Percentiles rank a stretch among this genome's conserved stretches.
Conservation (phyloP, 2,113 vertebrate species). For the Gopherus evgoodei region DNA sequence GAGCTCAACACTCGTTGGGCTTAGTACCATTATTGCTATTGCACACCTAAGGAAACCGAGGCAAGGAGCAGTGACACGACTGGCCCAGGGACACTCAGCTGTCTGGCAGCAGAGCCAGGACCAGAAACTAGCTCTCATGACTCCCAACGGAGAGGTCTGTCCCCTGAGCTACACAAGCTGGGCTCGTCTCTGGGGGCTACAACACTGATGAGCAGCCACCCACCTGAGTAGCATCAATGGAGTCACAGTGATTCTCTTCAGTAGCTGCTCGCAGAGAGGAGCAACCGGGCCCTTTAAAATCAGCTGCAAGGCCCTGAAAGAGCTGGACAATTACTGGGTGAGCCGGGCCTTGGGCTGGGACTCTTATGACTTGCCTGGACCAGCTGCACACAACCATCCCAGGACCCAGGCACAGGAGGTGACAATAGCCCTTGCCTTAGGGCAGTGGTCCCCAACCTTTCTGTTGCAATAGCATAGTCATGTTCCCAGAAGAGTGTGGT, state of each 20-base stretch:
- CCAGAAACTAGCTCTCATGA: neutral
- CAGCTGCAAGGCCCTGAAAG: neutral
- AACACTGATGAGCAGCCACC: neutral
- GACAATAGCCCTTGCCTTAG: neutral
- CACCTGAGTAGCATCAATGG: neutral
- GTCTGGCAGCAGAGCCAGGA: neutral
- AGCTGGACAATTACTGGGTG: neutral
- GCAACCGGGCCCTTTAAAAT: neutral
- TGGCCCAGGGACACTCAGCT: neutral
- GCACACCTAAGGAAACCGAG: neutral
- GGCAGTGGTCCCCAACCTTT: no score
- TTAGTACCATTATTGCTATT: neutral
- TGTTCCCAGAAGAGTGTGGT: no score
- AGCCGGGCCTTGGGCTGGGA: neutral
- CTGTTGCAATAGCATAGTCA: no score
- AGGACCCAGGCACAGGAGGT: neutral
- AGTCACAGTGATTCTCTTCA: neutral
- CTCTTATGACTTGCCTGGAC: neutral
- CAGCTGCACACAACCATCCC: neutral
- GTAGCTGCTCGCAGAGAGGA: neutral
- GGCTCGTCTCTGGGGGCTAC: neutral
- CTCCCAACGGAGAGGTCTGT: neutral
- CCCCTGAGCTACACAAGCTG: neutral
- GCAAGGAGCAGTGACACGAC: neutral
- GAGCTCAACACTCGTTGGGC: neutral